phyloP scores from a whole-genome alignment of 2,888 invertebrate species.

The Luffia ferchaultella region DNA sequence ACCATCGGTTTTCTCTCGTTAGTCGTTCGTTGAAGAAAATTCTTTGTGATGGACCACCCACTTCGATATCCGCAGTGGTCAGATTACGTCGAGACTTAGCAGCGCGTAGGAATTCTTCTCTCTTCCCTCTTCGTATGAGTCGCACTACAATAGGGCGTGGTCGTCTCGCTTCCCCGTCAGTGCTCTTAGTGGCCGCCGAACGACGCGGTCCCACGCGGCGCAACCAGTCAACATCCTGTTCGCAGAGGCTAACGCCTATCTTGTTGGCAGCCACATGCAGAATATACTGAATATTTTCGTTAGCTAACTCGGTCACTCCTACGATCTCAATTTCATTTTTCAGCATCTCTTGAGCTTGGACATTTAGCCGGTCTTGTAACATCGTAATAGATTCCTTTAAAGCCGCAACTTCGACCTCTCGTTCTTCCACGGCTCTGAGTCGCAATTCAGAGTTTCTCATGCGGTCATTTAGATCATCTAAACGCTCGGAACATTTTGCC shows the following conservation, averaged over 20 bases:
- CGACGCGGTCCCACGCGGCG: conserved; percentile 11
- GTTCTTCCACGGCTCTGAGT: background rate
- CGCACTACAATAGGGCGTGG: conserved; percentile 16
- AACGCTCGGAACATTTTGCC: background rate
- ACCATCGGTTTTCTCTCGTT: conserved; percentile 4
- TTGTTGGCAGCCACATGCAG: conserved; percentile 10
- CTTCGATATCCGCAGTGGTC: background rate
- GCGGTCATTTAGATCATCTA: background rate
- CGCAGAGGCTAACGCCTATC: conserved; percentile 13
- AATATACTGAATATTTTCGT: conserved; percentile 15
- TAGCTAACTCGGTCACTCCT: conserved; percentile 13
- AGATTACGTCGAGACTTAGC: conserved; percentile 10
- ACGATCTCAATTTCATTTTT: conserved; percentile 16
- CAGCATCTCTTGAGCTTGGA: conserved; percentile 11
- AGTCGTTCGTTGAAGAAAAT: conserved; percentile 8
- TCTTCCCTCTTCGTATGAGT: conserved; percentile 12
- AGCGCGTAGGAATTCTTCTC: conserved; percentile 16
- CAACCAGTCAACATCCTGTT: conserved; percentile 15
- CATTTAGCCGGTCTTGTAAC: conserved; percentile 10
- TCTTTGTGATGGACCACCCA: background rate
- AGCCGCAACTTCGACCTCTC: conserved; percentile 1
- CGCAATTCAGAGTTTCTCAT: background rate
- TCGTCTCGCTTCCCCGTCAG: background rate
- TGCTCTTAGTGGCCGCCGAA: background rate
- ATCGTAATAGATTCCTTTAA: conserved; percentile 6